phyloP scores from a whole-genome alignment of 1,140 invertebrate genomes.

The Maconellicoccus hirsutus region DNA sequence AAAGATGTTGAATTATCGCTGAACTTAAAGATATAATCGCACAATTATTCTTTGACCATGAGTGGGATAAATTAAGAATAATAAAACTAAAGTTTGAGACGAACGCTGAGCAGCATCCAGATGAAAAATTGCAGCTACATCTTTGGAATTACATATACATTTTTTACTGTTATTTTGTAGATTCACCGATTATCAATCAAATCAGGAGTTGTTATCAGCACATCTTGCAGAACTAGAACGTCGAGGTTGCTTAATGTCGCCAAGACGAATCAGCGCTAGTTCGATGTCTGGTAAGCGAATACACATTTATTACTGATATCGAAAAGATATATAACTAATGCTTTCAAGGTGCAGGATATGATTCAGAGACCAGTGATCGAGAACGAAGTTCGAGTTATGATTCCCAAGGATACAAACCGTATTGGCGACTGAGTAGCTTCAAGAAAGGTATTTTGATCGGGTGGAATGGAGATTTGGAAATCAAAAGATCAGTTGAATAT shows the following conservation, averaged over 20 bases:
- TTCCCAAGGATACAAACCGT: constrained; percentile 30
- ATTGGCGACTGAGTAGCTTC: neutral
- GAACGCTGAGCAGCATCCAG: too few species aligned
- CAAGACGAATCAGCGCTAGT: constrained; percentile 48
- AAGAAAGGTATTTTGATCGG: constrained; percentile 20
- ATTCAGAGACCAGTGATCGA: constrained; percentile 58
- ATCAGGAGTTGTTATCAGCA: constrained; percentile 1
- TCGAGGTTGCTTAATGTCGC: constrained; percentile 38
- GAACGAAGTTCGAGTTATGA: constrained; percentile 43
- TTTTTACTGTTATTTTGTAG: neutral
- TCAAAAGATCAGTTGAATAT: too few species aligned
- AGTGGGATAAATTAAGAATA: too few species aligned
- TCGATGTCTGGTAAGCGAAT: constrained; percentile 48
- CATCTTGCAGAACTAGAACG: constrained; percentile 26
- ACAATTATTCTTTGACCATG: too few species aligned
- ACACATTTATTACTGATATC: neutral
- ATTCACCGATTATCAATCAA: neutral
- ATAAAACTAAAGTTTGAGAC: too few species aligned
- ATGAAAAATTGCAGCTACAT: too few species aligned
- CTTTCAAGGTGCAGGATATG: constrained; percentile 43
- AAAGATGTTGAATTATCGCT: too few species aligned
- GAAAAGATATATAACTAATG: constrained; percentile 23
- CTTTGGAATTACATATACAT: too few species aligned
- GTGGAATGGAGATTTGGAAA: too few species aligned
- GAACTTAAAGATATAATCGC: too few species aligned